Evolutionary conservation across 2,797 vertebrate genomes (phyloP).

Genomic region (Enteromius trimaculatus): DNA sequence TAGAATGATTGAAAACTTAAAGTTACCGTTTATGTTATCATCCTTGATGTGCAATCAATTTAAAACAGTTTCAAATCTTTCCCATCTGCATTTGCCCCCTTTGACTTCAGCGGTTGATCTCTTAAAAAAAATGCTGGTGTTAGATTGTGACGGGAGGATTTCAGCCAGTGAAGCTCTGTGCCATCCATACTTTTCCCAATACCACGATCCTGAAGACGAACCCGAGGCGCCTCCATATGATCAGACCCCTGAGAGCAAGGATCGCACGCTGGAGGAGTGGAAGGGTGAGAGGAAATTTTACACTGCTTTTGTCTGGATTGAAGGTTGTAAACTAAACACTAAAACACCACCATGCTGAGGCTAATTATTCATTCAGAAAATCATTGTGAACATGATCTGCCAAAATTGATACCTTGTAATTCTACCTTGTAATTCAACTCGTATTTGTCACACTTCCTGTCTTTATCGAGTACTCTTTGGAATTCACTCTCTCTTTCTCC

Average conservation of each 20-base stretch:
- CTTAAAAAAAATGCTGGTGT: conserved; percentile 93
- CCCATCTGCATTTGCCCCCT: background rate
- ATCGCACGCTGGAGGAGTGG: conserved; percentile 94
- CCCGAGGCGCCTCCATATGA: conserved; percentile 92
- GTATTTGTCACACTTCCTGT: background rate
- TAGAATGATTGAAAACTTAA: background rate
- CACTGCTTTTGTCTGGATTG: background rate
- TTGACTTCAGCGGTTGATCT: conserved; percentile 86
- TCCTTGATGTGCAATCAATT: background rate
- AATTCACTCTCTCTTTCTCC: background rate
- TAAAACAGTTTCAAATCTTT: background rate
- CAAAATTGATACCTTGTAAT: background rate
- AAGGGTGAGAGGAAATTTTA: conserved; percentile 81
- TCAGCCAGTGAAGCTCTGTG: conserved; percentile 90
- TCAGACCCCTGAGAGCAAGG: conserved; percentile 92
- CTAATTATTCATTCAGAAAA: conserved; percentile 4
- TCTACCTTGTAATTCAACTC: background rate
- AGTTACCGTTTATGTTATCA: too few species aligned
- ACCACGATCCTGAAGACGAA: conserved; percentile 94
- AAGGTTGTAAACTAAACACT: background rate
- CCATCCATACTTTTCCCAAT: conserved; percentile 95
- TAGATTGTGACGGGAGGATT: conserved; percentile 95
- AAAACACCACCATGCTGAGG: background rate
- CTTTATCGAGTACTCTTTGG: background rate
- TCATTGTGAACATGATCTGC: conserved; percentile 16